Conservation (phyloP, 2,888 invertebrate species). For the Thelaira solivaga region DNA sequence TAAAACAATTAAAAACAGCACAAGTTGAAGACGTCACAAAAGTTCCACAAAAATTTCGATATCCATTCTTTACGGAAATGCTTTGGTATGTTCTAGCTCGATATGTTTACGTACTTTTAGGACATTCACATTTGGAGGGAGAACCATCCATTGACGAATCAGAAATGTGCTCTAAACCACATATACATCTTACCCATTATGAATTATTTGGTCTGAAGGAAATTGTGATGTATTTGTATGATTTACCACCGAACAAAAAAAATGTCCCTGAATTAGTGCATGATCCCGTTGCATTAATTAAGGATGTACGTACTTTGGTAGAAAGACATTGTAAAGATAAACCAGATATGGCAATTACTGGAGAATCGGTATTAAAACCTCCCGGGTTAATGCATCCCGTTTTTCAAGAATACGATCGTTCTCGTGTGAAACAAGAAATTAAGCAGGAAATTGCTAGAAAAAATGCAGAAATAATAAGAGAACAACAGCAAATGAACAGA, state of each 20-base stretch:
- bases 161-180: slow-evolving; percentile 76
- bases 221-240: slow-evolving; percentile 93
- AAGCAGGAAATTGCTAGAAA: slow-evolving; percentile 74
- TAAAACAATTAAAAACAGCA: slow-evolving; percentile 96
- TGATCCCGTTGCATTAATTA: slow-evolving; percentile 92
- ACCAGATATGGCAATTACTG: slow-evolving; percentile 89
- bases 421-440: slow-evolving; percentile 73
- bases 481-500: slow-evolving; percentile 67
- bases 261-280: slow-evolving; percentile 93
- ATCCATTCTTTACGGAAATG: slow-evolving; percentile 99
- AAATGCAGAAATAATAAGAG: slow-evolving; percentile 71
- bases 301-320: slow-evolving; percentile 92
- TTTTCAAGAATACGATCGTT: slow-evolving; percentile 72
- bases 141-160: slow-evolving; percentile 72
- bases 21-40: slow-evolving; percentile 96
- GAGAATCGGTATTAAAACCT: slow-evolving; percentile 84
- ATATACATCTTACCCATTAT: slow-evolving; percentile 87
- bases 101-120: slow-evolving; percentile 91
- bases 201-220: slow-evolving; percentile 90
- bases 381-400: slow-evolving; percentile 65
- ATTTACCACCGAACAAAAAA: slow-evolving; percentile 91
- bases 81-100: slow-evolving; percentile 97
- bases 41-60: slow-evolving; percentile 97
- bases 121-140: slow-evolving; percentile 85
- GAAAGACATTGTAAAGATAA: slow-evolving; percentile 93